Evolutionary conservation across 2,888 invertebrate species (phyloP).

Genomic region (Yponomeuta evonymella): DNA sequence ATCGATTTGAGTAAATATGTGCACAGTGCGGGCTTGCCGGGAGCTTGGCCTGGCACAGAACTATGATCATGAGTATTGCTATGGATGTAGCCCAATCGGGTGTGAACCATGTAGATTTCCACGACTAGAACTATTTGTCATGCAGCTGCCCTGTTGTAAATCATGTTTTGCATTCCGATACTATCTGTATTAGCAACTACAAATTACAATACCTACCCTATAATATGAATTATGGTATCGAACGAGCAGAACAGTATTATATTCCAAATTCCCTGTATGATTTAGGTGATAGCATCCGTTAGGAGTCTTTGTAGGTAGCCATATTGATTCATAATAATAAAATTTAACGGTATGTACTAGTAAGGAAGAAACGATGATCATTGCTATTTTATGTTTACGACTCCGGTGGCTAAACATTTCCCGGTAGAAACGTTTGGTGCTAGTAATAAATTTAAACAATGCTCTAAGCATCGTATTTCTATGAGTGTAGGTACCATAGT

Average conservation of each 20-base stretch:
- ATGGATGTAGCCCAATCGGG: slow-evolving; percentile 13
- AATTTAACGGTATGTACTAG: slow-evolving; percentile 13
- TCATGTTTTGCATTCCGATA: neutral
- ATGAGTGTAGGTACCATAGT: neutral
- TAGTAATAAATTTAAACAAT: slow-evolving; percentile 4
- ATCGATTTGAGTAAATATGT: no score
- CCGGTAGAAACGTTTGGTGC: neutral
- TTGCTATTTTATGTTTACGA: slow-evolving; percentile 27
- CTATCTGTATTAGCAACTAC: neutral
- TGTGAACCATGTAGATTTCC: neutral
- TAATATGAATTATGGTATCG: neutral
- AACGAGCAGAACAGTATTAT: neutral
- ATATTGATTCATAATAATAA: neutral
- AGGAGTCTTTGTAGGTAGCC: neutral
- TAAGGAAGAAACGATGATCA: slow-evolving; percentile 20
- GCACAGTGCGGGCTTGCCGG: no score
- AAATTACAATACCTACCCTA: neutral
- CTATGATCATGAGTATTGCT: no score
- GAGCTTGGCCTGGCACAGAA: no score
- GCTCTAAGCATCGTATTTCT: neutral
- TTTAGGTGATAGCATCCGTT: neutral
- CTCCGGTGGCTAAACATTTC: neutral
- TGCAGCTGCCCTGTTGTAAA: slow-evolving; percentile 2
- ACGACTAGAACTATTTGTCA: neutral
- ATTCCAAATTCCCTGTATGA: neutral